These are phyloP conservation scores for Python bivittatus DNA, from an alignment of 2,113 vertebrate genomes.

Conservation along the genomic window DNA sequence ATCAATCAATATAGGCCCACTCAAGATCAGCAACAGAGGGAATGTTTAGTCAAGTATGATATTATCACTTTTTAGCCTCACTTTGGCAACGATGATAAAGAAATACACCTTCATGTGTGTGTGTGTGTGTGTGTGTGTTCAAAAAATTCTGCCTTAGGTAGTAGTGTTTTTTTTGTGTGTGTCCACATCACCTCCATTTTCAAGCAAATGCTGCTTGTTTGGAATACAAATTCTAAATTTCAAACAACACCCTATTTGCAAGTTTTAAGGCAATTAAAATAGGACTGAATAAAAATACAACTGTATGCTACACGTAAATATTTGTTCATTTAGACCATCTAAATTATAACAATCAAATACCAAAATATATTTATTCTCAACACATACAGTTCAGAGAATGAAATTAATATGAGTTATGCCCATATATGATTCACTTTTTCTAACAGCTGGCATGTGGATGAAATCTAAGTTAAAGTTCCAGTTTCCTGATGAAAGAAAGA, in stretches of 20 bases:
- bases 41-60: background rate
- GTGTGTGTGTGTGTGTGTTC: background rate
- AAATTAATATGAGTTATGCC: background rate
- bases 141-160: background rate
- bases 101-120: too few relatives aligned
- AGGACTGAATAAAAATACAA: background rate
- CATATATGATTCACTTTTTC: conserved; percentile 8
- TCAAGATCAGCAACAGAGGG: background rate
- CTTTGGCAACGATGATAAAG: background rate
- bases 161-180: background rate
- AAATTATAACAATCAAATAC: background rate
- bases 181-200: background rate
- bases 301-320: background rate
- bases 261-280: background rate
- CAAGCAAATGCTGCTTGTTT: background rate
- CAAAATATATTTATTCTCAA: background rate
- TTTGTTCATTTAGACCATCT: background rate
- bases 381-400: background rate
- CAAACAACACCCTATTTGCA: background rate
- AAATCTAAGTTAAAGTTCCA: background rate
- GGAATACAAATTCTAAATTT: background rate
- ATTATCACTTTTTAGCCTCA: background rate
- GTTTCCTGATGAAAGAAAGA: background rate
- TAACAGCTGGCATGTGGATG: background rate
- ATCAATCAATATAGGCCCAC: too few relatives aligned